Evolutionary conservation across 2,113 vertebrate genomes (phyloP).

Genomic region (Stictonetta naevosa): DNA sequence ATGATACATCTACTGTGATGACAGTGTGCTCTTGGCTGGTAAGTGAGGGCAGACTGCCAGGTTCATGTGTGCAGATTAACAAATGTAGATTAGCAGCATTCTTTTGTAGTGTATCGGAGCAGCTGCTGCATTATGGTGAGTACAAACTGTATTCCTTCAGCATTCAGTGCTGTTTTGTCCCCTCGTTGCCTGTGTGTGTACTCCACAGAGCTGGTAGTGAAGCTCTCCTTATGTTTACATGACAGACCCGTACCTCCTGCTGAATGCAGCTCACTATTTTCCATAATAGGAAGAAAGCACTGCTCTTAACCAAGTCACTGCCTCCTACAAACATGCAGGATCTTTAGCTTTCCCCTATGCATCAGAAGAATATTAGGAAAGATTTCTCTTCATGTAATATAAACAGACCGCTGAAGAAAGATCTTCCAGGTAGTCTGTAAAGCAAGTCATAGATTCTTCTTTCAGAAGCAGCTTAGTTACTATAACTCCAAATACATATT

Average conservation of each 20-base stretch:
- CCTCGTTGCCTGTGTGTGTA: neutral
- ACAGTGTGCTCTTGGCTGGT: neutral
- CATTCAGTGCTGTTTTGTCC: neutral
- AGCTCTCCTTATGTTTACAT: constrained; percentile 45
- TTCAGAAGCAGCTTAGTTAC: neutral
- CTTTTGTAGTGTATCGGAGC: neutral
- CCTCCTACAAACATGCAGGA: neutral
- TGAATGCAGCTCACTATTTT: constrained; percentile 15
- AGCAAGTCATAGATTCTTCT: neutral
- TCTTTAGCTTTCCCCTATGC: neutral
- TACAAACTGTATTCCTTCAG: neutral
- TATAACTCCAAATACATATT: neutral
- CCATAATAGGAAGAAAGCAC: constrained; percentile 70
- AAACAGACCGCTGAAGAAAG: neutral
- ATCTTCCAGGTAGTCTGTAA: neutral
- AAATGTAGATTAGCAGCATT: neutral
- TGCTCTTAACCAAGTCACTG: constrained; percentile 10
- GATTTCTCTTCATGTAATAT: neutral
- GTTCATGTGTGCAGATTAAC: neutral
- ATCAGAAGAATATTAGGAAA: neutral
- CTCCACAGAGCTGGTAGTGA: constrained; percentile 7
- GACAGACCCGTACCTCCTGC: constrained; percentile 49
- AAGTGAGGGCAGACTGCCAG: neutral
- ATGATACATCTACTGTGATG: neutral
- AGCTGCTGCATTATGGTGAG: neutral